Conservation (phyloP, 2,113 vertebrate species). For the Oryzias melastigma region DNA sequence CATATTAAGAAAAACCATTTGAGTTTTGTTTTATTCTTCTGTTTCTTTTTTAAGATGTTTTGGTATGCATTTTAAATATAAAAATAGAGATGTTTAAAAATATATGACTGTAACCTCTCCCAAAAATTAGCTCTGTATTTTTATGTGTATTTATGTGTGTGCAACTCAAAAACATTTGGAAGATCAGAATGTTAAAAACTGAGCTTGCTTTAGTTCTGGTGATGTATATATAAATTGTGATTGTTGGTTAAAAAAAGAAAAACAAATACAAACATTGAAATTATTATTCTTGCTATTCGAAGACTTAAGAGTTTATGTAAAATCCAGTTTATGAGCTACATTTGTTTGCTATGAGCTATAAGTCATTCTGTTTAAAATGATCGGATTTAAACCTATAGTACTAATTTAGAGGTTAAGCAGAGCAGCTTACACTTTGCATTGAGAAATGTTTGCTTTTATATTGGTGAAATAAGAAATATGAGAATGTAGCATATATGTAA, state of each 20-base stretch:
- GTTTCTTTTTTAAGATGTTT: conserved; percentile 77
- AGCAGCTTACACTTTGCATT: conserved; percentile 73
- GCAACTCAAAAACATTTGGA: conserved; percentile 72
- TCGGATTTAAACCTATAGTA: conserved; percentile 66
- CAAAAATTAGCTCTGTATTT: conserved; percentile 71
- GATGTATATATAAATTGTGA: conserved; percentile 76
- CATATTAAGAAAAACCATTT: conserved; percentile 64
- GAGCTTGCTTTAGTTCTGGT: conserved; percentile 79
- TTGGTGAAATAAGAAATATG: conserved; percentile 77
- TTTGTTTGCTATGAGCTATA: conserved; percentile 77
- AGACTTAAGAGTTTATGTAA: conserved; percentile 65
- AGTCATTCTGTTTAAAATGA: conserved; percentile 70
- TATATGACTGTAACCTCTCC: conserved; percentile 71
- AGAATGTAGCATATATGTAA: conserved; percentile 80
- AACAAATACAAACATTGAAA: conserved; percentile 65
- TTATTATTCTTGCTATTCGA: conserved; percentile 74
- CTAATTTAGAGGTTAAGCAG: conserved; percentile 75
- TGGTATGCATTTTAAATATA: conserved; percentile 81
- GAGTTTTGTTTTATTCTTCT: conserved; percentile 33
- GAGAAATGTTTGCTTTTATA: conserved; percentile 78
- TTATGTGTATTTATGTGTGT: conserved; percentile 76
- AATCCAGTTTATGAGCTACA: conserved; percentile 70
- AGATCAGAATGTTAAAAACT: conserved; percentile 74
- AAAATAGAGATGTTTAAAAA: conserved; percentile 73
- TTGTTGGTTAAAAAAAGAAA: conserved; percentile 71